These are phyloP conservation scores for Ciconia stormi DNA, from an alignment of 2,113 vertebrate species.

Conservation along the genomic window DNA sequence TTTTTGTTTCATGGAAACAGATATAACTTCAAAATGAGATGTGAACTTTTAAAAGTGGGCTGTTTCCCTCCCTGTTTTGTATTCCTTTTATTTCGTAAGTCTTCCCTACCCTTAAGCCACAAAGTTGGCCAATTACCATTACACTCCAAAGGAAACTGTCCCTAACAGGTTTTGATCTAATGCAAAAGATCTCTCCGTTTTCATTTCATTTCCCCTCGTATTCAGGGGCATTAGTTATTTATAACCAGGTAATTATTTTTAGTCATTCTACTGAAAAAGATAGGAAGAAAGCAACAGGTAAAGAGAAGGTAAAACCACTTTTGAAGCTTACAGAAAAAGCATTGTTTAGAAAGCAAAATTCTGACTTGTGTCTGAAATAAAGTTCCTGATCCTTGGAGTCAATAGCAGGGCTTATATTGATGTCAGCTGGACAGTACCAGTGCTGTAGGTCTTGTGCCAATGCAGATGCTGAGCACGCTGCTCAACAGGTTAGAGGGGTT, in stretches of 20 bases:
- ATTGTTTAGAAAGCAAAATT: background rate
- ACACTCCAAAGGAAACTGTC: background rate
- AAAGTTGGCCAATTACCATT: conserved; percentile 4
- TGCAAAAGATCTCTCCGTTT: background rate
- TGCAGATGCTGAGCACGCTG: background rate
- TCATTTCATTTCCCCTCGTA: conserved; percentile 23
- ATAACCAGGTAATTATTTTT: conserved; percentile 34
- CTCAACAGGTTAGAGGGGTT: background rate
- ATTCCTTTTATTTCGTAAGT: background rate
- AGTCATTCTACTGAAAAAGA: background rate
- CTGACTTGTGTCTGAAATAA: background rate
- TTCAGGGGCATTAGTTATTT: conserved; percentile 44
- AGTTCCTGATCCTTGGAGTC: background rate
- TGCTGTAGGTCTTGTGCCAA: background rate
- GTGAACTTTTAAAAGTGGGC: conserved; percentile 3
- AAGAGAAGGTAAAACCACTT: background rate
- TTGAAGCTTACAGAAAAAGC: background rate
- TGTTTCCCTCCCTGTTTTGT: background rate
- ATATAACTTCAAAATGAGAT: background rate
- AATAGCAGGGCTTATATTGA: background rate
- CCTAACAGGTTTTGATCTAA: conserved; percentile 21
- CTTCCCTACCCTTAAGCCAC: background rate
- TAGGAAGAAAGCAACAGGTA: background rate
- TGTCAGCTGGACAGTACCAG: background rate
- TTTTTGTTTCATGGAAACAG: background rate